Evolutionary conservation across 2,888 invertebrate species (phyloP), one percentile per base, ranked within the genome.

Genomic region (Mayetiola destructor): DNA sequence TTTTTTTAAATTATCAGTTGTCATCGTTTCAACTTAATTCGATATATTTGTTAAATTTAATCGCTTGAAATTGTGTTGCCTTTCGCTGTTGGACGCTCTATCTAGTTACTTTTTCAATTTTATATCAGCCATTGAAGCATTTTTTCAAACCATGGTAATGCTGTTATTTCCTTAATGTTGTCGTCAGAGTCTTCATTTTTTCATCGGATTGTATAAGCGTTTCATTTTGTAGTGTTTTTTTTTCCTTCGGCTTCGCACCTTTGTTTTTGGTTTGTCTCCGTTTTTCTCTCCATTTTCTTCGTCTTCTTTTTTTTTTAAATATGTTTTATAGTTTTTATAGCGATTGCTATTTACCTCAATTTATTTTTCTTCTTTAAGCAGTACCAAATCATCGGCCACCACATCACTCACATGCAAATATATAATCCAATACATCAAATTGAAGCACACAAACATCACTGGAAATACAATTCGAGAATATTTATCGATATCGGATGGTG

Each of bases 391-490:
- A 74, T 92, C 91, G 74, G 90, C 90, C 67, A 92, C 89, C 69
- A 91, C 91, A 78, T 93, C 92, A 71, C 91, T 91, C 73, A 93
- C 92, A 80, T 93, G 92, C 66, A 93, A 80, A 73, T 93, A 93
- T 70, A 93, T 92, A 75, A 93, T 92, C 93, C 93, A 93, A 77
- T 93, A 93, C 92, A 93, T 92, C 66, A 93, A 82, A 77, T 97
- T 97, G 81, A 97, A 97, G 76, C 95, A 89, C 63, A 96, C 88
- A 80, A 97, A 97, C 77, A 95, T 91, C 67, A 95, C 90, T 57
- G 97, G 97, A 75, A 99, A 99, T 68, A 95, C 87, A 75, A 96
- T 92, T 69, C 97, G 85, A 61, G 96, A 95, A 74, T 96, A 96
- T 77, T 96, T 96, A 82, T 97, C 97, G 75, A 97, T 97, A 76